Evolutionary conservation across 37 sponge, comb jelly and placozoan genomes (phyloP).

Genomic region (Eunapius fragilis): DNA sequence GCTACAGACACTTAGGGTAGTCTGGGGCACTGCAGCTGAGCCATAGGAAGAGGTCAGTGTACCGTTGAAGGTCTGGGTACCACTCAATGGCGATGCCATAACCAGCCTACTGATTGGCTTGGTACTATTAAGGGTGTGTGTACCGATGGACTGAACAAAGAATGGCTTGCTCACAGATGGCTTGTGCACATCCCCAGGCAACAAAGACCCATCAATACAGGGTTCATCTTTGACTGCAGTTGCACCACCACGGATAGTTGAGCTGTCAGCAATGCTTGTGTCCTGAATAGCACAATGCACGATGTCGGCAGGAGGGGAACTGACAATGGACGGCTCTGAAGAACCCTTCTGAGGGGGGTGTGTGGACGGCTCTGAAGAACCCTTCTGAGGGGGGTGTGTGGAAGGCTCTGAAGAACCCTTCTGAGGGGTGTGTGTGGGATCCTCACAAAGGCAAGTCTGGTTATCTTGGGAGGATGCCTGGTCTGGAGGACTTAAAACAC

Average conservation of each 20-base stretch:
- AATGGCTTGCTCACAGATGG: not conserved
- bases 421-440: too few species aligned
- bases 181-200: not conserved
- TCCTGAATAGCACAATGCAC: not conserved
- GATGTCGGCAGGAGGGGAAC: not conserved
- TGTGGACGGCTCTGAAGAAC: too few species aligned
- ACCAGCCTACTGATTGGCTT: not conserved
- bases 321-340: not conserved
- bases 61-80: not conserved
- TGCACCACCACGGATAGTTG: not conserved
- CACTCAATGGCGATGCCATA: not conserved
- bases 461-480: too few species aligned
- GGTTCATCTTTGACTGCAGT: not conserved
- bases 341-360: too few species aligned
- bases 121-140: not conserved
- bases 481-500: too few species aligned
- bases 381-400: too few species aligned
- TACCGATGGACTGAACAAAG: not conserved
- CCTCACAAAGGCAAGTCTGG: too few species aligned
- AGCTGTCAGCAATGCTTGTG: not conserved
- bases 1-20: not conserved
- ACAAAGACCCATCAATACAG: not conserved
- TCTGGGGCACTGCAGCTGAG: not conserved
- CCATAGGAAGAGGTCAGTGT: not conserved
- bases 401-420: too few species aligned